Conservation (phyloP, 2,797 vertebrate species). For the Enteromius thamalakanensis region DNA sequence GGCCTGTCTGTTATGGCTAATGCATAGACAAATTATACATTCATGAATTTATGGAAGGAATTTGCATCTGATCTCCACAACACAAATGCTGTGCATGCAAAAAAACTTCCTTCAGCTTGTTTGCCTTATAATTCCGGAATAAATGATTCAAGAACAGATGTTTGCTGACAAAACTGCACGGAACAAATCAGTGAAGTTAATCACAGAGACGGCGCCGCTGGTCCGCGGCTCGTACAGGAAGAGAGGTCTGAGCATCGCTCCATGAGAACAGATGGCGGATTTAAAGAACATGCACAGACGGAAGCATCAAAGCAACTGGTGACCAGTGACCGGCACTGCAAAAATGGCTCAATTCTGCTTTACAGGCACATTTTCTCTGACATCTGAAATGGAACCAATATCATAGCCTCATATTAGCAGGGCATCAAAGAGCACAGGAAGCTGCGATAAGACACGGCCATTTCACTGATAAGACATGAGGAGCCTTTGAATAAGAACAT, state of each 20-base stretch:
- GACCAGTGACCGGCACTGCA: conserved; percentile 32
- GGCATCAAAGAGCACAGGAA: conserved; percentile 10
- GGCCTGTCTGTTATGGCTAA: conserved; percentile 9
- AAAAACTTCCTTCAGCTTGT: conserved; percentile 1
- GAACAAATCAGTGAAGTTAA: conserved; percentile 19
- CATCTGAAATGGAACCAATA: conserved; percentile 19
- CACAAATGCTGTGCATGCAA: background rate
- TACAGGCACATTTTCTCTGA: conserved; percentile 8
- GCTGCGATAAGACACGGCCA: background rate
- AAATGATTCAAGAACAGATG: conserved; percentile 31
- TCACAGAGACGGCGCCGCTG: background rate
- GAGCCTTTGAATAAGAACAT: background rate
- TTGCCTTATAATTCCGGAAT: background rate
- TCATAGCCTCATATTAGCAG: conserved; percentile 22
- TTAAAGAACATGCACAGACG: conserved; percentile 28
- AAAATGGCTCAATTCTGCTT: conserved; percentile 27
- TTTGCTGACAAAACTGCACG: conserved; percentile 3
- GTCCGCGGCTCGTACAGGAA: conserved; percentile 18
- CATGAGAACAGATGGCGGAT: conserved; percentile 35
- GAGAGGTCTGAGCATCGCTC: conserved; percentile 10
- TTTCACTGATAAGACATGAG: conserved; percentile 6
- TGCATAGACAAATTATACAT: conserved; percentile 36
- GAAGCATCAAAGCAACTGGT: conserved; percentile 41
- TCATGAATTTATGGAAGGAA: conserved; percentile 17
- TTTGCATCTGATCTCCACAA: conserved; percentile 16